These are phyloP conservation scores for Physella acuta DNA, from an alignment of 1,140 invertebrate genomes.

Conservation along the genomic window DNA sequence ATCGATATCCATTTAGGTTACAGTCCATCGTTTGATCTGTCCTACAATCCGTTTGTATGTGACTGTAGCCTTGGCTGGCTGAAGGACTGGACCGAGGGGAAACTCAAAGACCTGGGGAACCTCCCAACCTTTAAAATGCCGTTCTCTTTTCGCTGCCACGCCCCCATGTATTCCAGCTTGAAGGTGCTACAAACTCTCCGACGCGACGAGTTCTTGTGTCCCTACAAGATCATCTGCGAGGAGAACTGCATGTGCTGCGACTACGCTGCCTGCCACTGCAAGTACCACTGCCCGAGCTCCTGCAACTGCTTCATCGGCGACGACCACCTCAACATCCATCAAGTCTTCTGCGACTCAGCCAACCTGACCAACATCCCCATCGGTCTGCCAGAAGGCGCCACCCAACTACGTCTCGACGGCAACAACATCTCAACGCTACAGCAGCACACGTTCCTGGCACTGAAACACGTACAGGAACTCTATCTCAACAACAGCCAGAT, in stretches of 20 bases:
- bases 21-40: conserved; percentile 31
- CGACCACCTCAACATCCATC: conserved; percentile 26
- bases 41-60: conserved; percentile 39
- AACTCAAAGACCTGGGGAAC: conserved; percentile 30
- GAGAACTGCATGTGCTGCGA: conserved; percentile 39
- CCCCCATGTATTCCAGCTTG: conserved; percentile 22
- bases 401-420: conserved; percentile 36
- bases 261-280: conserved; percentile 35
- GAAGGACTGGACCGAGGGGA: conserved; percentile 33
- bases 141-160: conserved; percentile 24
- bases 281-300: conserved; percentile 29
- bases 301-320: conserved; percentile 35
- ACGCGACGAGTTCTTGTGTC: conserved; percentile 35
- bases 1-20: conserved; percentile 25
- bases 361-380: conserved; percentile 31
- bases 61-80: conserved; percentile 44
- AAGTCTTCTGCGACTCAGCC: conserved; percentile 31
- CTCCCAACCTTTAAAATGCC: conserved; percentile 15
- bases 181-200: conserved; percentile 20
- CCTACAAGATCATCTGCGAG: conserved; percentile 33
- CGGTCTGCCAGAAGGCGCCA: conserved; percentile 33
- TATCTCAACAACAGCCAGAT: conserved; percentile 42
- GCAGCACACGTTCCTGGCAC: conserved; percentile 29
- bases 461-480: conserved; percentile 28
- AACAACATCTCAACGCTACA: conserved; percentile 34